These are phyloP conservation scores for Thymelicus acteon DNA, from an alignment of 2,888 invertebrate species.

Conservation along the genomic window DNA sequence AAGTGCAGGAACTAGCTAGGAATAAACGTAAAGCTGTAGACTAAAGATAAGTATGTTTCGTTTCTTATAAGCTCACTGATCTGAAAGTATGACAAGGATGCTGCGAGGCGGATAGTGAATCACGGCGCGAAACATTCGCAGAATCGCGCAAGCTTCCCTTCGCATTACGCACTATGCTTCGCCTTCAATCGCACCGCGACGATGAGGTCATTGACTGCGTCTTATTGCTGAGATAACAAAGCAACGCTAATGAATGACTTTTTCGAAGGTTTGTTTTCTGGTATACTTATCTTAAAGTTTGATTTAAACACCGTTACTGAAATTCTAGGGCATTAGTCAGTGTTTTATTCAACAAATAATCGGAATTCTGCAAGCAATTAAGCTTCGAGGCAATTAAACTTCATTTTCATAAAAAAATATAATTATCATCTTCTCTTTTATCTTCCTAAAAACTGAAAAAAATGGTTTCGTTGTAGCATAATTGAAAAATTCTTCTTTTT, in stretches of 20 bases:
- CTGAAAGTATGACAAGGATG: constrained; percentile 58
- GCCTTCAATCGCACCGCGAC: constrained; percentile 43
- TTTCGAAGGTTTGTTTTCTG: constrained; percentile 16
- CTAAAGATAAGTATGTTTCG: constrained; percentile 12
- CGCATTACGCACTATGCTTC: constrained; percentile 50
- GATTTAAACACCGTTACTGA: constrained; percentile 5
- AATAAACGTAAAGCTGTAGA: constrained; percentile 17
- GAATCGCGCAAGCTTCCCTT: constrained; percentile 53
- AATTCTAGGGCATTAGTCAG: background rate
- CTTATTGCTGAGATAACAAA: constrained; percentile 52
- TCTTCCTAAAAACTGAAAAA: too few relatives aligned
- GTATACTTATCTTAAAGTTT: background rate
- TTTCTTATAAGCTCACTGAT: constrained; percentile 43
- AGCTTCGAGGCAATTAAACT: too few relatives aligned
- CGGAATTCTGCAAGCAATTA: too few relatives aligned
- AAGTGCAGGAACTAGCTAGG: constrained; percentile 26
- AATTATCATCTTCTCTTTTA: too few relatives aligned
- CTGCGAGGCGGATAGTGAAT: constrained; percentile 62
- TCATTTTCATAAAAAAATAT: too few relatives aligned
- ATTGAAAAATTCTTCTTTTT: too few relatives aligned
- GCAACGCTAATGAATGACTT: constrained; percentile 47
- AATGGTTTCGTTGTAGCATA: too few relatives aligned
- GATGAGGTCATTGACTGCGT: constrained; percentile 72
- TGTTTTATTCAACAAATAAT: background rate
- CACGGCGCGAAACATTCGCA: constrained; percentile 60